Conservation (phyloP, 2,113 vertebrate species). For the Hucho hucho region DNA sequence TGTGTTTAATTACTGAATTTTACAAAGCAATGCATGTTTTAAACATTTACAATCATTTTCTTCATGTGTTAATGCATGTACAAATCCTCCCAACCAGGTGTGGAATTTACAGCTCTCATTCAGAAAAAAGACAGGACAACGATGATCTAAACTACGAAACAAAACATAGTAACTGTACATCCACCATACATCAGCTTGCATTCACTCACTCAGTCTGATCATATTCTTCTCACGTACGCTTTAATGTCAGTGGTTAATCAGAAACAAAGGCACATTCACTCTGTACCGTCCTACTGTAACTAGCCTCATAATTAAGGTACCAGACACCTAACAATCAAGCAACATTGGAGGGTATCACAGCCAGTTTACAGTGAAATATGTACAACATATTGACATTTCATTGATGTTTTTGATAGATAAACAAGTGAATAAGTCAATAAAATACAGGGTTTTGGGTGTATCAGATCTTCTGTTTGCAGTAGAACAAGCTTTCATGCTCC, state of each 20-base stretch:
- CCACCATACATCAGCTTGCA: conserved; percentile 46
- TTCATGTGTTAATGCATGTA: conserved; percentile 72
- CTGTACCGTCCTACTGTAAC: conserved; percentile 75
- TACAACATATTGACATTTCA: conserved; percentile 59
- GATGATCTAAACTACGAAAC: conserved; percentile 58
- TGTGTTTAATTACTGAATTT: conserved; percentile 46
- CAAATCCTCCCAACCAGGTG: conserved; percentile 50
- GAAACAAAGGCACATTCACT: conserved; percentile 78
- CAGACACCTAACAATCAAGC: conserved; percentile 68
- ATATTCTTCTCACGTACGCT: conserved; percentile 57
- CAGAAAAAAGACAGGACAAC: conserved; percentile 52
- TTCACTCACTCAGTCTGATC: conserved; percentile 60
- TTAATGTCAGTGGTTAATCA: conserved; percentile 82
- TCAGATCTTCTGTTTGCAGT: conserved; percentile 36
- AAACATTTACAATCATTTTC: conserved; percentile 67
- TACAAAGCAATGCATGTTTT: conserved; percentile 60
- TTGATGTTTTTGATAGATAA: conserved; percentile 6
- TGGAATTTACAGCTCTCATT: conserved; percentile 44
- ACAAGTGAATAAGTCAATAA: conserved; percentile 29
- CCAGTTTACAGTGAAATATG: conserved; percentile 69
- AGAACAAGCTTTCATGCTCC: conserved; percentile 13
- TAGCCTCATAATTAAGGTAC: conserved; percentile 84
- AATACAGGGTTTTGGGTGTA: conserved; percentile 33
- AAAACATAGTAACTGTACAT: conserved; percentile 65
- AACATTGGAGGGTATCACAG: conserved; percentile 62